Evolutionary conservation across 2,888 invertebrate species (phyloP).

Genomic region (Apeira syringaria): DNA sequence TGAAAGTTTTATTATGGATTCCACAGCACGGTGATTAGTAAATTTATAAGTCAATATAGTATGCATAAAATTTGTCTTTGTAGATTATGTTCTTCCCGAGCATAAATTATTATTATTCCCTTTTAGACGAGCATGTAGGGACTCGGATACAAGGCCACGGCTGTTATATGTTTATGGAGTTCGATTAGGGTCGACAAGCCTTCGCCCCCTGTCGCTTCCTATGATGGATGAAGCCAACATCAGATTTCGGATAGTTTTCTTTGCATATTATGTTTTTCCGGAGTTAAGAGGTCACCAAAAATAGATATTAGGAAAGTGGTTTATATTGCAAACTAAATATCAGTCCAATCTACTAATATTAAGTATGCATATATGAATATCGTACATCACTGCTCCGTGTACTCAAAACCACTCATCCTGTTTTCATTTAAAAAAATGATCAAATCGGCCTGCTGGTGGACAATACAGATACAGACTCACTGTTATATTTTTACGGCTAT

Average conservation of each 20-base stretch:
- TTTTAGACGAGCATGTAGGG: constrained; percentile 26
- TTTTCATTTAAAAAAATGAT: no score
- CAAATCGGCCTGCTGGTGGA: no score
- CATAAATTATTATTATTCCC: constrained; percentile 7
- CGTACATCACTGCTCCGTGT: no score
- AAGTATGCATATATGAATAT: no score
- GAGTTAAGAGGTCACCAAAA: constrained; percentile 45
- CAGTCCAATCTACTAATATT: no score
- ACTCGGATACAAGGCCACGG: constrained; percentile 30
- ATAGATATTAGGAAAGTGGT: constrained; percentile 5
- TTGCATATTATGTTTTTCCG: constrained; percentile 55
- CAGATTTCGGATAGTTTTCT: constrained; percentile 73
- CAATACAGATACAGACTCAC: no score
- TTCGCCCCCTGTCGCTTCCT: constrained; percentile 65
- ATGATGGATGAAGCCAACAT: constrained; percentile 75
- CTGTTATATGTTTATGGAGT: constrained; percentile 55
- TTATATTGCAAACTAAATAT: neutral
- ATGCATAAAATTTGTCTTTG: no score
- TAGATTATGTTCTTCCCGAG: no score
- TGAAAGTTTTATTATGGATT: no score
- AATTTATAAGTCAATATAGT: no score
- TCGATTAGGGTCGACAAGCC: constrained; percentile 80
- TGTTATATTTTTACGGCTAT: no score
- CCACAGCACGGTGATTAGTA: neutral
- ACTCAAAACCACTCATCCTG: no score